A percentile compares a stretch with the other conserved stretches of the same genome.
Evolutionary conservation across 2,888 invertebrate genomes (phyloP).

Genomic region (Spodoptera picta): DNA sequence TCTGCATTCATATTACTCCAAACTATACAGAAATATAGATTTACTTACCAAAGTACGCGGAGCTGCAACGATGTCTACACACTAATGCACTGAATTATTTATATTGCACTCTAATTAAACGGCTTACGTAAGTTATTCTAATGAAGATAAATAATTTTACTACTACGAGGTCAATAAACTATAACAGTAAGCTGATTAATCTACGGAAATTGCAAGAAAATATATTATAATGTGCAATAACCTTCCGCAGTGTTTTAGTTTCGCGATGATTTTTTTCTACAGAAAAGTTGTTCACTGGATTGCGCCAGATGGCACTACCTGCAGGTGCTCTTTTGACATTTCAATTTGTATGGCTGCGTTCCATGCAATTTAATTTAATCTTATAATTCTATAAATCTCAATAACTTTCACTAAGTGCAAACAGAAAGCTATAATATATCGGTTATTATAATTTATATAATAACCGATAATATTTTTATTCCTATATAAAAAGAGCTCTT

Average conservation of each 20-base stretch:
- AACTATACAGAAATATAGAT: slow-evolving; percentile 55
- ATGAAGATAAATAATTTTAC: slow-evolving; percentile 16
- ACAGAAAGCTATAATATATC: too few relatives aligned
- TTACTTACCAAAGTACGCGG: slow-evolving; percentile 60
- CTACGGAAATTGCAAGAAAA: slow-evolving; percentile 41
- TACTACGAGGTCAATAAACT: slow-evolving; percentile 8
- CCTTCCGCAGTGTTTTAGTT: slow-evolving; percentile 46
- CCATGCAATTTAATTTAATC: neutral
- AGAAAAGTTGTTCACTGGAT: neutral
- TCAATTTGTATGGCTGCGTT: slow-evolving; percentile 24
- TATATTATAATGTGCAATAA: slow-evolving; percentile 45
- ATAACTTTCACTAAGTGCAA: too few relatives aligned
- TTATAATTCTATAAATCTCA: too few relatives aligned
- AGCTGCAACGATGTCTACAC: slow-evolving; percentile 39
- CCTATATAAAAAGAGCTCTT: too few relatives aligned
- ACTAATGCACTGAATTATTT: slow-evolving; percentile 42
- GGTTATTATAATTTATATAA: too few relatives aligned
- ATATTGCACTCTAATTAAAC: slow-evolving; percentile 35
- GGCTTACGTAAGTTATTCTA: slow-evolving; percentile 29
- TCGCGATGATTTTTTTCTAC: slow-evolving; percentile 28
- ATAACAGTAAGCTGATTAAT: slow-evolving; percentile 20
- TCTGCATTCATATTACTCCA: neutral
- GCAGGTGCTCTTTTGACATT: slow-evolving; percentile 43
- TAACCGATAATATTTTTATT: too few relatives aligned
- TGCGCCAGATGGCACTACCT: slow-evolving; percentile 17